These are phyloP conservation scores for Pteruthius melanotis DNA, from an alignment of 2,113 vertebrate genomes.

Conservation along the genomic window DNA sequence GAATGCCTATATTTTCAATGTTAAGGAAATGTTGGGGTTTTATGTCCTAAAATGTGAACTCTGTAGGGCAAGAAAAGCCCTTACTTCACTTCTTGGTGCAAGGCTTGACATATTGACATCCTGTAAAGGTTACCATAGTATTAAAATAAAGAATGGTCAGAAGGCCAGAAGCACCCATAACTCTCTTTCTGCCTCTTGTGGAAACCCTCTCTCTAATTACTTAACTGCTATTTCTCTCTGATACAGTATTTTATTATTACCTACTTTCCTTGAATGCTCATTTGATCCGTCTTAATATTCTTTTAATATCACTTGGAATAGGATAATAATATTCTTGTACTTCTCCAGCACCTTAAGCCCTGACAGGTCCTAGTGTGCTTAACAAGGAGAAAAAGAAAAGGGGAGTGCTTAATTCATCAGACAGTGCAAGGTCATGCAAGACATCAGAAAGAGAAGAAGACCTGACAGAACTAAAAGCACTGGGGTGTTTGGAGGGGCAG, in stretches of 20 bases:
- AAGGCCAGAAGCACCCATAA: background rate
- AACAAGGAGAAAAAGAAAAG: background rate
- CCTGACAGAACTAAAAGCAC: background rate
- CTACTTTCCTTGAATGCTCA: constrained; percentile 21
- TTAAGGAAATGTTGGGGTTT: background rate
- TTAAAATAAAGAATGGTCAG: constrained; percentile 35
- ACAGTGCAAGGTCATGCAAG: background rate
- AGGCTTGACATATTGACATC: background rate
- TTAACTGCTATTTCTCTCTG: constrained; percentile 7
- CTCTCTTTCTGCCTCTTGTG: background rate
- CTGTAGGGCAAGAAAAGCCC: background rate
- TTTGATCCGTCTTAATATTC: constrained; percentile 4
- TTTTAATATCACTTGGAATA: constrained; percentile 12
- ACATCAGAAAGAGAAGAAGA: background rate
- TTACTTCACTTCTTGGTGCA: background rate
- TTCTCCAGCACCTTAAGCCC: constrained; percentile 25
- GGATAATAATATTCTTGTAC: constrained; percentile 28
- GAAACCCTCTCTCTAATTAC: constrained; percentile 6
- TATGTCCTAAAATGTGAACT: background rate
- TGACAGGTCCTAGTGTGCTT: background rate
- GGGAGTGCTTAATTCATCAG: background rate
- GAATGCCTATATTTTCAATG: background rate
- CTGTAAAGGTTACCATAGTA: background rate
- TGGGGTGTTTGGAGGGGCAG: background rate
- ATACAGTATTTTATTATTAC: constrained; percentile 41